These are phyloP conservation scores for Lepus oiostolus DNA, from an alignment of 2,797 vertebrate genomes.

Conservation along the genomic window DNA sequence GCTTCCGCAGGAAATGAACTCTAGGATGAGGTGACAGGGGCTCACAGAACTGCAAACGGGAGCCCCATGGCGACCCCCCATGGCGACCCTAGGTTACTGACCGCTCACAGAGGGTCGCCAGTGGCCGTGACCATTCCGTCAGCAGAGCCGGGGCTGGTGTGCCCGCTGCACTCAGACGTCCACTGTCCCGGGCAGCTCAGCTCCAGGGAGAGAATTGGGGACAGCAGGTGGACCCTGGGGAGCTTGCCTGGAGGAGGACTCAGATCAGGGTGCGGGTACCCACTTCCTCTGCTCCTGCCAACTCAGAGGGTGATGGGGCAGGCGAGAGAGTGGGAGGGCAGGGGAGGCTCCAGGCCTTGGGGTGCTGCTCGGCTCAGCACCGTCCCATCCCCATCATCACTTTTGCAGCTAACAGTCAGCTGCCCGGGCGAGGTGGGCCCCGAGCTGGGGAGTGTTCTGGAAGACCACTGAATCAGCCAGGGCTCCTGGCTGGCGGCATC, in stretches of 20 bases:
- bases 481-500: background rate
- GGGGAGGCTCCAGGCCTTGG: background rate
- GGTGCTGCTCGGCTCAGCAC: background rate
- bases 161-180: background rate
- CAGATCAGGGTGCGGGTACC: background rate
- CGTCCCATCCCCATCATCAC: background rate
- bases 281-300: background rate
- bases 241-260: background rate
- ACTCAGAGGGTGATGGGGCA: background rate
- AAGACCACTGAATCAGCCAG: background rate
- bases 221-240: background rate
- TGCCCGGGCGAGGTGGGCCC: background rate
- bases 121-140: background rate
- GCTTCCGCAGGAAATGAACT: background rate
- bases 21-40: background rate
- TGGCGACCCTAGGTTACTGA: background rate
- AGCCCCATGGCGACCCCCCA: background rate
- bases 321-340: background rate
- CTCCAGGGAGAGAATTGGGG: background rate
- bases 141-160: background rate
- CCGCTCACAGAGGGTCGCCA: background rate
- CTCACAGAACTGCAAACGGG: background rate
- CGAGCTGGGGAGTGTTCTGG: background rate
- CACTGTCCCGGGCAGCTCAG: background rate
- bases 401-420: constrained; percentile 19